Base-by-base conservation (phyloP, 2,888 invertebrate species). In the Noctua comes region DNA sequence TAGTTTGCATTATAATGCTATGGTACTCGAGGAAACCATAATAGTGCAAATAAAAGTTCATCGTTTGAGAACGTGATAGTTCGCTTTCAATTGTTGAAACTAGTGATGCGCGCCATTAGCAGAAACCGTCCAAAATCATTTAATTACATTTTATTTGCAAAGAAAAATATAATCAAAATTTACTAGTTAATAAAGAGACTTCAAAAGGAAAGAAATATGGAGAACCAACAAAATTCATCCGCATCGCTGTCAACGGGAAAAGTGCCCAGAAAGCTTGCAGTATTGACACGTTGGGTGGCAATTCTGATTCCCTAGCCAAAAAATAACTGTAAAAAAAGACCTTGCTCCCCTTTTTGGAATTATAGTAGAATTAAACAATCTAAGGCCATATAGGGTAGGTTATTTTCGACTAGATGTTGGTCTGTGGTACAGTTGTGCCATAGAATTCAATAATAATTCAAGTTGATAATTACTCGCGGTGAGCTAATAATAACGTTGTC, bases 21-120 rank as follows among this genome's bases (percentile, higher is more conserved):
- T 64, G 73, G 51, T 68, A 73, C 54, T 74, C 69, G 68, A 83
- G 68, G 68, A 79, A 86, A 76, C 79, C 51, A 80, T 76, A 78
- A 80, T 83, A 75, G 76, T 69, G n/a, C 66, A 83, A 85, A 86
- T 86, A 88, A 88, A 88, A 86, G 89, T 82, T 87, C 84, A 87
- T 65, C 68, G 68, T 76, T 77, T 74, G 48, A 64, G 65, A 87
- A 83, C 86, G 86, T 87, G 88, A 86, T 88, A 87, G 86, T 87
- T 88, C 86, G 80, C 72, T 86, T 87, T 80, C 85, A 83, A 83
- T 76, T 69, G 59, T 78, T 46, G 68, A 73, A 73, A 73, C 73
- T 73, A 83, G 68, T 78, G 71, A 71, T 68, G 68, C 36, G 68
- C 36, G 68, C 65, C 36, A 31, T 69, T 62, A 1, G 21, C n/a